These are phyloP conservation scores for Drosophila kepulauana DNA, from an alignment of 1,140 invertebrate species.

Conservation along the genomic window DNA sequence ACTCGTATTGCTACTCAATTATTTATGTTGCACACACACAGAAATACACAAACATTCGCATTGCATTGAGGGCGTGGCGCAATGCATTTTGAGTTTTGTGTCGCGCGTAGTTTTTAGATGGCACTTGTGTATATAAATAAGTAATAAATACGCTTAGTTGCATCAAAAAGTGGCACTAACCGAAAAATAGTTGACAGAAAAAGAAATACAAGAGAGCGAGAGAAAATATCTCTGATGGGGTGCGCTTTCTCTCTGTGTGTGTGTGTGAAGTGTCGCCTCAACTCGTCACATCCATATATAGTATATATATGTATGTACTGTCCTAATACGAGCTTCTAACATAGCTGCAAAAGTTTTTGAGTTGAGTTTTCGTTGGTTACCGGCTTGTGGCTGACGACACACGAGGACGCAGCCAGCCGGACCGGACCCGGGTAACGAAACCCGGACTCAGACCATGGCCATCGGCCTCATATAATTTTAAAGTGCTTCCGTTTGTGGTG, in stretches of 20 bases:
- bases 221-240: slow-evolving; percentile 62
- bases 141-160: slow-evolving; percentile 82
- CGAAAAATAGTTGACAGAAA: slow-evolving; percentile 75
- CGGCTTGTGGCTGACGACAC: slow-evolving; percentile 77
- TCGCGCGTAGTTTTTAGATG: slow-evolving; percentile 54
- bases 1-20: slow-evolving; percentile 62
- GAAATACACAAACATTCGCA: slow-evolving; percentile 7
- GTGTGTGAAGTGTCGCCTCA: slow-evolving; percentile 54
- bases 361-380: slow-evolving; percentile 82
- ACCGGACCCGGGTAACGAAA: slow-evolving; percentile 5
- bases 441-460: slow-evolving; percentile 17
- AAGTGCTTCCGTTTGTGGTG: slow-evolving; percentile 82
- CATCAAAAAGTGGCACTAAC: slow-evolving; percentile 77
- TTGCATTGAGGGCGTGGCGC: slow-evolving; percentile 35
- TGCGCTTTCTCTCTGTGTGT: slow-evolving; percentile 26
- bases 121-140: slow-evolving; percentile 75
- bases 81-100: slow-evolving; percentile 29
- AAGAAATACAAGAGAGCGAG: slow-evolving; percentile 37
- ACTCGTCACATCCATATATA: slow-evolving; percentile 27
- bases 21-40: slow-evolving; percentile 51
- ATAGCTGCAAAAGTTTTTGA: slow-evolving; percentile 72
- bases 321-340: slow-evolving; percentile 19
- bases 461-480: slow-evolving; percentile 81
- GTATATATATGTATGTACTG: too few species aligned
- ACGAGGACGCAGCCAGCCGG: slow-evolving; percentile 45